These are phyloP conservation scores for Urocitellus parryii DNA, from an alignment of 2,113 vertebrate genomes.

Conservation along the genomic window DNA sequence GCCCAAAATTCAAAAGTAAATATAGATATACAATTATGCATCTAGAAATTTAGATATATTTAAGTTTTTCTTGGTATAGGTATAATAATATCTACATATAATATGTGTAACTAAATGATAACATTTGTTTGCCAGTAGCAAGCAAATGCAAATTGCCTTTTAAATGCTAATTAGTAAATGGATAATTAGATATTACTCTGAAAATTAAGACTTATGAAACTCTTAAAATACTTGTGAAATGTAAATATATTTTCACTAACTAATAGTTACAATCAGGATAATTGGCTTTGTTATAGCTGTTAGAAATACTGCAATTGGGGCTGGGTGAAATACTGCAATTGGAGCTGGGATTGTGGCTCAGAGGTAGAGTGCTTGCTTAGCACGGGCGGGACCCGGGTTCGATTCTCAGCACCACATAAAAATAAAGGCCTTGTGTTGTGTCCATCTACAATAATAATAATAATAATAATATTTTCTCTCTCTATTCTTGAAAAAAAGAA, in stretches of 20 bases:
- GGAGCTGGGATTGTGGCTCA: no score
- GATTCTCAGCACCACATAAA: no score
- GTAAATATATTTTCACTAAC: slow-evolving; percentile 59
- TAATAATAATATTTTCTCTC: no score
- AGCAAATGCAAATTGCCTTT: slow-evolving; percentile 40
- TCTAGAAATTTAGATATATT: slow-evolving; percentile 16
- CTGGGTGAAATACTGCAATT: no score
- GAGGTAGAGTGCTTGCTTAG: no score
- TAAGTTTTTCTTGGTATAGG: neutral
- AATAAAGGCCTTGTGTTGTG: no score
- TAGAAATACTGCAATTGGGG: neutral
- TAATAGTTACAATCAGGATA: slow-evolving; percentile 41
- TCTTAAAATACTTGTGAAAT: slow-evolving; percentile 46
- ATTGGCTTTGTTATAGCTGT: neutral
- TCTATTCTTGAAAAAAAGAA: neutral
- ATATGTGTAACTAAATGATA: neutral
- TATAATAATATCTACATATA: neutral
- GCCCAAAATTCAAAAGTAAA: slow-evolving; percentile 12
- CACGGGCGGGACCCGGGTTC: no score
- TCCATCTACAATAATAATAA: no score
- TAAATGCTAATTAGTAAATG: slow-evolving; percentile 50
- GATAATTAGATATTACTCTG: slow-evolving; percentile 53
- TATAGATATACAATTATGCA: neutral
- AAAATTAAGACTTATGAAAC: slow-evolving; percentile 53
- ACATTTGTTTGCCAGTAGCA: slow-evolving; percentile 29